Evolutionary conservation across 1,140 invertebrate species (phyloP), one percentile per base, ranked within the genome.

Genomic region (Kradibia gibbosae): DNA sequence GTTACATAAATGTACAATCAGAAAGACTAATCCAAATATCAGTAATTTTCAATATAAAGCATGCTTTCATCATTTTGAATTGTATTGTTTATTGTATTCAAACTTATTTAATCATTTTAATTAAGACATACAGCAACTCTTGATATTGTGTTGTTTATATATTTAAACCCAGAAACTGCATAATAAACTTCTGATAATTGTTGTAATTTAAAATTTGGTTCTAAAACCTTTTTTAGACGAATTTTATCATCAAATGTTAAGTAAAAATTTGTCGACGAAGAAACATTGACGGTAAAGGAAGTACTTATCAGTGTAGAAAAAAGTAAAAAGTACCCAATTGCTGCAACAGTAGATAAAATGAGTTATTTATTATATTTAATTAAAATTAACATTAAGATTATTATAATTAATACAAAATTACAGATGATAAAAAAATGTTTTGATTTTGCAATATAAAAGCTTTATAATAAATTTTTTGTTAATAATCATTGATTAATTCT

Each of bases 181-280:
- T 94, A 93, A 85, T 94, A 91, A 7, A 92, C 85, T 53, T 90
- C 85, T 1, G 91, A 82, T 53, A 93, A 79, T 87, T 94, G 93
- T 71, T 89, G 86, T 10, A 92, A 89, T 71, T 91, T 88, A 72
- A 93, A 90, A 62, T 92, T 93, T 36, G 91, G 86, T 82, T 92
- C 90, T 74, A 94, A 90, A 0, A 94, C 91, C 53, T 90, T 89
- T 80, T 92, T 92, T 2, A 94, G 85, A 78, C 92, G 89, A 0
- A 84, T 81, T 86, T 91, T 92, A 85, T 94, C 93, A 82, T 90
- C 86, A 13, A 87, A 86, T 13, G 93, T 92, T 13, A 95, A 88
- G 84, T 93, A 94, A 17, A 92, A 91, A 85, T 90, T 92, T 25
- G 91, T 91, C 10, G 90, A 91, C 22, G 87, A 87, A 39, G 84